Evolutionary conservation across 2,888 invertebrate genomes (phyloP), one percentile per base, ranked within the genome.

Genomic region (Pelosia muscerda): DNA sequence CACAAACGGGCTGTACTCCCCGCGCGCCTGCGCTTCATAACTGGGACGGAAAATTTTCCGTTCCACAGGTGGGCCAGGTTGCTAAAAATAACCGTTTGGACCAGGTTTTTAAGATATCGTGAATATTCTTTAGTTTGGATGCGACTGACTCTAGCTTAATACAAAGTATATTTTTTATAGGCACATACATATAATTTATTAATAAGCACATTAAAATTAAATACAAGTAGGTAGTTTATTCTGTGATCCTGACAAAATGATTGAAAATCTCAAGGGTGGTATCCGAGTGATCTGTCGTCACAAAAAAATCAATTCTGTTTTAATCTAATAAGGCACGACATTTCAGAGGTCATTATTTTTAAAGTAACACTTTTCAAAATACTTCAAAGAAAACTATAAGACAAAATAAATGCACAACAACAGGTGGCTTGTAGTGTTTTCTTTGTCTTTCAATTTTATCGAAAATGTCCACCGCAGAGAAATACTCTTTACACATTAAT

Each of bases 11-110:
- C 42, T 6, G 9, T 49, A 9, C 5, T 5, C 19, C n/a, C 49
- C 8, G n/a, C n/a, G 49, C 49, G 49, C 49, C 49, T 49, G 49
- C 49, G 49, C n/a, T n/a, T 49, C 49, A 49, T 49, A n/a, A 49
- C n/a, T 19, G 19, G 49, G n/a, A 49, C 49, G n/a, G n/a, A 49
- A 49, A 49, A 49, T 49, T 49, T 49, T 49, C 49, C 49, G n/a
- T n/a, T n/a, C 49, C 8, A 49, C 49, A 49, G 49, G n/a, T 42
- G 42, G n/a, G 49, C n/a, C n/a, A 42, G 42, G 19, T 49, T n/a
- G n/a, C 49, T 49, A 49, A 49, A n/a, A 49, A 49, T 49, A n/a
- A n/a, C 19, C 49, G 8, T 5, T 9, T 3, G 49, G n/a, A 9
- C 49, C 9, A 49, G 9, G 49, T 19, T 49, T n/a, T 49, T 9